Evolutionary conservation across 2,113 vertebrate genomes (phyloP), one percentile per base, ranked within the genome.

Genomic region (Dunckerocampus dactyliophorus): DNA sequence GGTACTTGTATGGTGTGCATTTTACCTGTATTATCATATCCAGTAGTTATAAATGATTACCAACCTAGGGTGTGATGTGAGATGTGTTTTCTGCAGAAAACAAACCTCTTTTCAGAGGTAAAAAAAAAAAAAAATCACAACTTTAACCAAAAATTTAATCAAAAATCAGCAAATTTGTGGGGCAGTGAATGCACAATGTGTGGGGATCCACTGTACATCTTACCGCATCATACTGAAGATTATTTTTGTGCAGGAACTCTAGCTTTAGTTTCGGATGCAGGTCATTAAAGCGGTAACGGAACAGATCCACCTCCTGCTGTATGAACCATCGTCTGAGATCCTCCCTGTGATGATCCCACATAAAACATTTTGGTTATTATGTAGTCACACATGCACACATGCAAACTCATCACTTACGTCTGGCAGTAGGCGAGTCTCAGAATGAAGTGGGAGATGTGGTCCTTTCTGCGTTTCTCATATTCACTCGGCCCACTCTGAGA

Each of bases 401-500:
- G 6, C 14, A 12, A 3, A 58, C 11, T 43, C 62, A 42, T 28
- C 16, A 93, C 93, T 92, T 90, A 99, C 97, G 97, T 95, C 76
- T 99, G 97, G 72, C 96, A 99, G 78, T 98, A 98, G 20, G 97
- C 97, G 34, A 99, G 94, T 17, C 96, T 93, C 7, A 99, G 88
- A 77, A 99, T 97, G 81, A 99, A 99, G 81, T 99, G 97, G 62
- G 97, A 99, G 69, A 99, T 95, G 3, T 98, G 95, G 75, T 99
- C 97, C 84, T 92, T 98, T 74, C 94, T 92, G 65, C 94, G 89
- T 71, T 92, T 92, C 19, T 98, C 95, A 39, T 87, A 82, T 46
- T 87, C 89, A 45, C 22, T 81, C n/a, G 19, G 28, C 47, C 80
- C 82, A 31, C 0, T 22, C 57, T 43, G 82, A 70, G 48, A 0